Conservation (phyloP, 2,888 invertebrate species). For the Thecocarcelia acutangulata region DNA sequence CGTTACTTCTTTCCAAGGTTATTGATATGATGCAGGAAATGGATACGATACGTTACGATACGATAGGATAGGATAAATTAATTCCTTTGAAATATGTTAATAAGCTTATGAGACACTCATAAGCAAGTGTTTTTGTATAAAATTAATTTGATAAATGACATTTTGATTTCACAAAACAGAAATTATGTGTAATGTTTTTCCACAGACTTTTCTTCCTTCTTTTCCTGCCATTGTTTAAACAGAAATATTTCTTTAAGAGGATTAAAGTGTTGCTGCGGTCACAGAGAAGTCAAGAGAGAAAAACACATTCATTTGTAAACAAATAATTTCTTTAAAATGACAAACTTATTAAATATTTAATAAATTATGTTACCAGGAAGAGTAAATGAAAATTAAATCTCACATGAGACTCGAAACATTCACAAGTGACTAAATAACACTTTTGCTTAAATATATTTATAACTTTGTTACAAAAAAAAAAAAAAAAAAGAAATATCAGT, state of each 20-base stretch:
- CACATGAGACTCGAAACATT: not conserved
- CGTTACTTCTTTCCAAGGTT: not conserved
- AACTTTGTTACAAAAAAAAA: too few relatives aligned
- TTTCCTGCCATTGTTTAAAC: slow-evolving; percentile 18
- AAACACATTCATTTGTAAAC: slow-evolving; percentile 17
- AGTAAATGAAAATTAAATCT: slow-evolving; percentile 30
- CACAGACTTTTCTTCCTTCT: not conserved
- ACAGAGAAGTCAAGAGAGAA: too few relatives aligned
- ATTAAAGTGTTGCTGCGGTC: slow-evolving; percentile 34
- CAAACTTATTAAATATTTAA: slow-evolving; percentile 63
- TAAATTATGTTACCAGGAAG: slow-evolving; percentile 65
- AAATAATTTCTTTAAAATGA: slow-evolving; percentile 31
- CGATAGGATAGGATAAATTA: slow-evolving; percentile 1
- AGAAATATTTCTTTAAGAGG: slow-evolving; percentile 39
- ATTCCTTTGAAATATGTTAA: not conserved
- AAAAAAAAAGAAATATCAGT: too few relatives aligned
- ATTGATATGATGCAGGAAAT: slow-evolving; percentile 9
- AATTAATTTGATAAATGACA: slow-evolving; percentile 43
- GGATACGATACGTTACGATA: not conserved
- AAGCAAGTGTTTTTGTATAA: slow-evolving; percentile 16
- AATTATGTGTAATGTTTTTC: too few relatives aligned
- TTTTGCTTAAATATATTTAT: too few relatives aligned
- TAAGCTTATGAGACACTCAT: not conserved
- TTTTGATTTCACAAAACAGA: not conserved
- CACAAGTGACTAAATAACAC: too few relatives aligned